Evolutionary conservation across 2,113 vertebrate species (phyloP).

Genomic region (Oryzias melastigma): DNA sequence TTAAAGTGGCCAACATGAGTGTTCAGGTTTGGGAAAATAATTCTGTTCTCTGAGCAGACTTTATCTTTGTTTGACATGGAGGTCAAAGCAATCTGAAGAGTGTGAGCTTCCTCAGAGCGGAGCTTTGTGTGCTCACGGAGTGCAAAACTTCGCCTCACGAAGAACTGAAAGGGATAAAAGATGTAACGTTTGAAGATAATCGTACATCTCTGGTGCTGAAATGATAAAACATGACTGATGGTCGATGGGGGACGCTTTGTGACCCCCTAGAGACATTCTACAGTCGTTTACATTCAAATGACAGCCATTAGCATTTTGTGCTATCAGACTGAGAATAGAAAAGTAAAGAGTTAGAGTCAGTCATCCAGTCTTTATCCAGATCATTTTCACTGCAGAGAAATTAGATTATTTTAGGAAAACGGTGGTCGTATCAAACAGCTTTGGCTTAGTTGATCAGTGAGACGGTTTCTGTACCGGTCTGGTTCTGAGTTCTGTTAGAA

Average conservation of each 20-base stretch:
- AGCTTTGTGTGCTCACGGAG: neutral
- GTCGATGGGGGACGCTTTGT: neutral
- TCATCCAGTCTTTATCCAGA: no score
- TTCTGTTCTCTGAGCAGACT: constrained; percentile 2
- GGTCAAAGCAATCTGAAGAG: neutral
- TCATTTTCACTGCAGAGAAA: no score
- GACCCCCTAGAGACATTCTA: neutral
- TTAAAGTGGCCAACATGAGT: neutral
- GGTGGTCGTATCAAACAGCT: no score
- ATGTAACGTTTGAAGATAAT: neutral
- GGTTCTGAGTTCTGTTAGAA: no score
- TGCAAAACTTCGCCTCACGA: no score
- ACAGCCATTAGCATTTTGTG: constrained; percentile 15
- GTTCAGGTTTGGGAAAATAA: constrained; percentile 5
- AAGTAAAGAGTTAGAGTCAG: no score
- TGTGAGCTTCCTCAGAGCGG: neutral
- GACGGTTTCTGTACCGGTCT: no score
- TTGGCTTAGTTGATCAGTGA: no score
- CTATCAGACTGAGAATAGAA: constrained; percentile 2
- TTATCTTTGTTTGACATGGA: constrained; percentile 31
- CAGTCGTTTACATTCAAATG: constrained; percentile 19
- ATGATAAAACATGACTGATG: constrained; percentile 23
- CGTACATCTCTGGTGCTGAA: constrained; percentile 10
- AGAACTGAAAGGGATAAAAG: no score
- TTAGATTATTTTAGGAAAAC: no score